These are phyloP conservation scores for Chrysochloris asiatica DNA, from an alignment of 2,113 vertebrate species.

Conservation along the genomic window DNA sequence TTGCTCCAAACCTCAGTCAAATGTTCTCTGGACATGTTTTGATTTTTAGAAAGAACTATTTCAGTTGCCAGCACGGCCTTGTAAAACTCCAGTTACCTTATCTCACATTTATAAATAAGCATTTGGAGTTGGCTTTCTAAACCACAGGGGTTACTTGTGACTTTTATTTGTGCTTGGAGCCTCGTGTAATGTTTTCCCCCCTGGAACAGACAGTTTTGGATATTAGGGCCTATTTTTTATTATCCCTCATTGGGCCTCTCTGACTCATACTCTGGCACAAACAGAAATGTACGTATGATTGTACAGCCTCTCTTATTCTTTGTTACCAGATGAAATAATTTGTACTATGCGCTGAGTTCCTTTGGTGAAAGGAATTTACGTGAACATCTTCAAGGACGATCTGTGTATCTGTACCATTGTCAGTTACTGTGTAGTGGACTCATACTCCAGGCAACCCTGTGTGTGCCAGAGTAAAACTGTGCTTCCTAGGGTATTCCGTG, in stretches of 20 bases:
- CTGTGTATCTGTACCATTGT: background rate
- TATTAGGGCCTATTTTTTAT: constrained; percentile 18
- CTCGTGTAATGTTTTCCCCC: background rate
- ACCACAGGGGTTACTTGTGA: background rate
- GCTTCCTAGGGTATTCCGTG: background rate
- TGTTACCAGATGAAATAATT: constrained; percentile 42
- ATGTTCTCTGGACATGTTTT: constrained; percentile 31
- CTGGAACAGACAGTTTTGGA: background rate
- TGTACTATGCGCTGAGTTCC: background rate
- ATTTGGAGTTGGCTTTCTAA: constrained; percentile 42
- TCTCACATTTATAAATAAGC: constrained; percentile 38
- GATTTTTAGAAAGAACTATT: constrained; percentile 41
- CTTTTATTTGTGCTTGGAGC: constrained; percentile 53
- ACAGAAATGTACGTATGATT: constrained; percentile 26
- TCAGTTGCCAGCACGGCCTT: background rate
- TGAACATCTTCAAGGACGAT: background rate
- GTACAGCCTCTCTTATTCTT: background rate
- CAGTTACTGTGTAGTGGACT: background rate
- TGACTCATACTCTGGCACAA: constrained; percentile 48
- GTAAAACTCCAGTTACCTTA: constrained; percentile 22
- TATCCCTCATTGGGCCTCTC: background rate
- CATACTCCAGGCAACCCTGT: background rate
- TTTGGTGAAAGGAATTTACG: constrained; percentile 38
- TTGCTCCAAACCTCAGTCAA: background rate
- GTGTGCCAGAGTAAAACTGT: background rate